Conservation (phyloP, 2,888 invertebrate species). For the Epirrita christyi region DNA sequence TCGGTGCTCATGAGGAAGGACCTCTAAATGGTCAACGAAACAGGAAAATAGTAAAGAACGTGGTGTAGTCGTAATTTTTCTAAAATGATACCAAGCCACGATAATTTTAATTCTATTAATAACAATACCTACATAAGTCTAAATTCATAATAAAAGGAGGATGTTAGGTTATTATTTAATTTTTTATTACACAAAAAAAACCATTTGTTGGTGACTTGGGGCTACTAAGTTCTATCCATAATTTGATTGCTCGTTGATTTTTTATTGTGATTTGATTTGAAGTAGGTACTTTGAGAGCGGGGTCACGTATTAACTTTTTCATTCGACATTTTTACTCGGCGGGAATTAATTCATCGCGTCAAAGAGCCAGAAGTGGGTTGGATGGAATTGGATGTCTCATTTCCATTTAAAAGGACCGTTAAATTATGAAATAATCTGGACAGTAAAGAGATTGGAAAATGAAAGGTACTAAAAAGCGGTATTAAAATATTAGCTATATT, state of each 20-base stretch:
- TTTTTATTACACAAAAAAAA: too few species aligned
- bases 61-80: too few species aligned
- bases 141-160: too few species aligned
- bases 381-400: conserved; percentile 18
- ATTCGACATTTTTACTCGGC: conserved; percentile 12
- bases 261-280: conserved; percentile 6
- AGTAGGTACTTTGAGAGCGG: conserved; percentile 2
- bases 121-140: too few species aligned
- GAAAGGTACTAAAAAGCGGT: neutral
- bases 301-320: conserved; percentile 19
- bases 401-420: conserved; percentile 23
- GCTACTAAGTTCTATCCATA: too few species aligned
- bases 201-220: too few species aligned
- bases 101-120: too few species aligned
- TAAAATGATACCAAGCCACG: too few species aligned
- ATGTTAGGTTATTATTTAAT: too few species aligned
- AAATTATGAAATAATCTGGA: conserved; percentile 16
- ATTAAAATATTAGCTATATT: neutral
- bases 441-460: neutral
- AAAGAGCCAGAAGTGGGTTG: conserved; percentile 13
- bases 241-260: neutral
- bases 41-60: too few species aligned
- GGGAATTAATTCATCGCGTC: conserved; percentile 17
- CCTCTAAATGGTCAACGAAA: too few species aligned
- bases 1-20: too few species aligned